Evolutionary conservation across 1,140 invertebrate species (phyloP), one percentile per base, ranked within the genome.

Genomic region (Leguminivora glycinivorella): DNA sequence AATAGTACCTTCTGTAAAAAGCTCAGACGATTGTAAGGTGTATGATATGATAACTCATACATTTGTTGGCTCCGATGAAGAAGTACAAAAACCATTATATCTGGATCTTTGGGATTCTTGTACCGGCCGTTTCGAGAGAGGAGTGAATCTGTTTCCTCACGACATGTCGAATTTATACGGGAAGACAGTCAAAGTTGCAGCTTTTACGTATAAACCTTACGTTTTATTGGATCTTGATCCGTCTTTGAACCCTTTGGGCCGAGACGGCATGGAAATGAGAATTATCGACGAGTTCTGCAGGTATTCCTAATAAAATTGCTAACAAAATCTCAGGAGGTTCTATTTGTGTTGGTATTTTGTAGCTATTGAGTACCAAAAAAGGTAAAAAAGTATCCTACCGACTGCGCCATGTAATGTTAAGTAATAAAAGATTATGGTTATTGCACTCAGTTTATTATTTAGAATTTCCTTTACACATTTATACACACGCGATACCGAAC

Each of bases 171-270:
- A 91, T 77, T 75, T 90, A 74, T 25, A 81, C 9, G 88, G 89
- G 1, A 90, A 88, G 79, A 79, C 74, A 6, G 67, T 90, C 14
- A 89, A 81, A 74, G 82, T 91, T 5, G 81, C 85, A 7, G 83
- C 78, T 72, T 91, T 91, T 73, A 89, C 85, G 19, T 91, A 91
- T 56, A 87, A 87, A 69, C 89, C 89, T 0, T 91, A 91, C 73
- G 81, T 82, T 22, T 75, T 91, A 22, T 78, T 91, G 56, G 85
- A 91, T 75, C 43, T 91, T 34, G 79, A 88, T 71, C 69, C 72
- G 7, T 68, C 69, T 31, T 7, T 79, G n/a, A 78, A 72, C 25
- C 76, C 83, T 2, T 31, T 63, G 22, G 83, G 84, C 9, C 81
- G 85, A 7, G 87, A 89, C 70, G 89, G 89, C 17, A 80, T 87